Evolutionary conservation across 1,140 invertebrate genomes (phyloP), one percentile per base, ranked within the genome.

Genomic region (Nephotettix cincticeps): DNA sequence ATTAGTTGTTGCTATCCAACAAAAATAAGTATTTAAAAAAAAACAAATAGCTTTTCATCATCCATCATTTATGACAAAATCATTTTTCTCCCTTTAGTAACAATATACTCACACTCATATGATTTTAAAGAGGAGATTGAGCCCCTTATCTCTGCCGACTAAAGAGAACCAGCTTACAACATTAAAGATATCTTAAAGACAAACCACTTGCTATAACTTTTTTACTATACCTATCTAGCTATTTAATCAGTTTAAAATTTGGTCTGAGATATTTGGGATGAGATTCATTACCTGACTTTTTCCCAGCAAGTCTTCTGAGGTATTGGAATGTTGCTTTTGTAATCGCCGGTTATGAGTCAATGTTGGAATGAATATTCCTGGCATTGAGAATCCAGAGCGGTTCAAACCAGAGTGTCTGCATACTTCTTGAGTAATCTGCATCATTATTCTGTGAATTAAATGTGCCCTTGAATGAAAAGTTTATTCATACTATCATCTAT

Each of bases 351-450:
- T 61, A n/a, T 19, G 32, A 74, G 82, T 83, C n/a, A 70, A 36
- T 73, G 81, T 81, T 17, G 87, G 86, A 14, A 89, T 82, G 74
- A 84, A 88, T 64, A 89, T 88, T 2, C 87, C 87, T 1, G 86
- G 86, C 86, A 89, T 88, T 61, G 88, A 86, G 77, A 89, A 88
- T 1, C 86, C 85, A 47, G 84, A 85, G 68, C 84, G 79, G 72
- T 88, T 88, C 23, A 89, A 77, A 29, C 85, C 86, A 1, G 85
- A 86, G 43, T 86, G 76, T 75, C 87, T 88, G 73, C 87, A 88
- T 27, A 88, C 75, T 74, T 89, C 87, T 78, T 88, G 87, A 0
- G 88, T 87, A 73, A 88, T 88, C 77, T 88, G 87, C 87, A 89
- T 89, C 81, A 89, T 82, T 0, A 88, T 86, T 74, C 86, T 84